These are phyloP conservation scores for Anguilla anguilla DNA, from an alignment of 2,797 vertebrate genomes.

Conservation along the genomic window DNA sequence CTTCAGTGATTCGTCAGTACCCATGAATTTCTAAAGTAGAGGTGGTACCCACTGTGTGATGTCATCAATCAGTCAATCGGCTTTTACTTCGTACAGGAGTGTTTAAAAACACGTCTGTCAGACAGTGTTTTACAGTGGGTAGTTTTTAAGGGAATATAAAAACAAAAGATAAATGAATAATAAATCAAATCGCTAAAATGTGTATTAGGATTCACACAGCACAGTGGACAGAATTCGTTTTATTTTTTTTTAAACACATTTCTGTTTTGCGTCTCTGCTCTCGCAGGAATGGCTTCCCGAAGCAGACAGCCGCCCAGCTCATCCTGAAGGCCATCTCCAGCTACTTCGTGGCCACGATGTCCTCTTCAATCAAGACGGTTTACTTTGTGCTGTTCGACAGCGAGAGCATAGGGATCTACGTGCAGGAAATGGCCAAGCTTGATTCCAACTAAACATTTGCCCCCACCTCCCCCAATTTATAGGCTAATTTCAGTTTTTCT, in stretches of 20 bases:
- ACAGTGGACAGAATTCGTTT: neutral
- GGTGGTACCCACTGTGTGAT: too few relatives aligned
- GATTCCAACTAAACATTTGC: slow-evolving; percentile 80
- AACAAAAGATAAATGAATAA: too few relatives aligned
- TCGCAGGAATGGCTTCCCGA: slow-evolving; percentile 93
- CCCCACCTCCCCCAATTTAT: slow-evolving; percentile 17
- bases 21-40: too few relatives aligned
- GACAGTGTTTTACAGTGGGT: too few relatives aligned
- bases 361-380: slow-evolving; percentile 96
- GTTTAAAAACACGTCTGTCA: too few relatives aligned
- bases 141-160: too few relatives aligned
- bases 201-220: too few relatives aligned
- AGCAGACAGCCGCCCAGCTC: slow-evolving; percentile 95
- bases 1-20: too few relatives aligned
- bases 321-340: slow-evolving; percentile 97
- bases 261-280: neutral
- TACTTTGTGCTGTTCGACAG: slow-evolving; percentile 98
- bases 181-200: too few relatives aligned
- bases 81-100: too few relatives aligned
- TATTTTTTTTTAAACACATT: neutral
- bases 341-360: slow-evolving; percentile 97
- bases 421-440: slow-evolving; percentile 98
- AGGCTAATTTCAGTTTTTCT: slow-evolving; percentile 36
- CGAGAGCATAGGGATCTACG: slow-evolving; percentile 97
- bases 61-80: too few relatives aligned